Evolutionary conservation across 2,797 vertebrate species (phyloP).

Genomic region (Neopelma chrysocephalum): DNA sequence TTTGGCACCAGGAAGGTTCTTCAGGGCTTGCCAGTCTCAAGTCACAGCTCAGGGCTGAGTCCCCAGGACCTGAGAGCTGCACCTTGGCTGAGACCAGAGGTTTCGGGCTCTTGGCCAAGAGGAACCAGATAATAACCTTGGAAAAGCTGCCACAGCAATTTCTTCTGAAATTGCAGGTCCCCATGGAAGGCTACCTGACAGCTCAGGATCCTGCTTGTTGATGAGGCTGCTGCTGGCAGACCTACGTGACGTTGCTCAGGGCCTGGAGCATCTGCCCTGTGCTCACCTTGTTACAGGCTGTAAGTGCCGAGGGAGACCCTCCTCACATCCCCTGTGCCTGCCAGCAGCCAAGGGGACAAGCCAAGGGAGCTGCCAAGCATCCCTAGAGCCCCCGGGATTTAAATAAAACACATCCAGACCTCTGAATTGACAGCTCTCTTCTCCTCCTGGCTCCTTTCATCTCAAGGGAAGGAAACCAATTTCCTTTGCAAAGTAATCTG

Average conservation of each 20-base stretch:
- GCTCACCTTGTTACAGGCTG: neutral
- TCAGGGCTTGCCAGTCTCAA: neutral
- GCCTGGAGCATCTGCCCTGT: neutral
- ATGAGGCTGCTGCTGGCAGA: neutral
- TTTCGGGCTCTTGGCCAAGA: neutral
- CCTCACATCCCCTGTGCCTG: rapidly evolving
- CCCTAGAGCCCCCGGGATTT: neutral
- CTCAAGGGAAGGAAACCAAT: slow-evolving; percentile 9
- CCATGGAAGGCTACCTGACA: neutral
- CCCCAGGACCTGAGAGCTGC: neutral
- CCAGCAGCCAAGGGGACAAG: neutral
- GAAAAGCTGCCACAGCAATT: neutral
- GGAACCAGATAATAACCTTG: neutral
- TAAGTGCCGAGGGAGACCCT: neutral
- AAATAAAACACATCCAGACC: neutral
- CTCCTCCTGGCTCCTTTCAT: neutral
- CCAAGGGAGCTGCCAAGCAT: neutral
- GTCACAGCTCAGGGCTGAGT: neutral
- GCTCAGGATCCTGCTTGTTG: neutral
- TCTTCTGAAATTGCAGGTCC: neutral
- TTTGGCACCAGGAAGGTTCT: neutral
- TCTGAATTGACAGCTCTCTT: neutral
- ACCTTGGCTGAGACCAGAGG: neutral
- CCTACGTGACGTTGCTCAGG: rapidly evolving
- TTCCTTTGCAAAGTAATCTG: slow-evolving; percentile 34